phyloP scores from a whole-genome alignment of 2,113 vertebrate species.

The Atlantisia rogersi region DNA sequence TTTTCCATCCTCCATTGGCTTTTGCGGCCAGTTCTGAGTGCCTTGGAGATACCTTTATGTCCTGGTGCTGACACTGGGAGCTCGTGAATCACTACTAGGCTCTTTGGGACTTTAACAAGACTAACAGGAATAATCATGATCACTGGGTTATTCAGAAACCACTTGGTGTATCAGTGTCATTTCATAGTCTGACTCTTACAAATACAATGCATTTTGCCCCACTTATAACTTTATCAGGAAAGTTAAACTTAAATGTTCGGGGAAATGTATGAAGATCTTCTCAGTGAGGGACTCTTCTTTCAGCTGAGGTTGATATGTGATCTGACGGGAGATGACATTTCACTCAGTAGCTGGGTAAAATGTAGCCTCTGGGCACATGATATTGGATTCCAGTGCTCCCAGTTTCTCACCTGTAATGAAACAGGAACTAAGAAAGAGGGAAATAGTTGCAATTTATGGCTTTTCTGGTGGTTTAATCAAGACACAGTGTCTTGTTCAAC shows the following conservation, averaged over 20 bases:
- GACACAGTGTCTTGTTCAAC: not conserved
- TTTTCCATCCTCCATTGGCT: not conserved
- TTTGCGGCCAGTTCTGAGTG: not conserved
- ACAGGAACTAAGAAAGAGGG: not conserved
- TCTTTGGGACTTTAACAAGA: not conserved
- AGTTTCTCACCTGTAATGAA: conserved; percentile 4
- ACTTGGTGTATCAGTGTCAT: not conserved
- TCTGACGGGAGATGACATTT: not conserved
- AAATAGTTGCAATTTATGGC: not conserved
- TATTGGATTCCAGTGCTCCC: conserved; percentile 7
- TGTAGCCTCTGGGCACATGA: not conserved
- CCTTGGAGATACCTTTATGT: not conserved
- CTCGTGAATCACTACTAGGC: not conserved
- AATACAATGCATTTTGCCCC: not conserved
- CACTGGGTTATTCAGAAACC: not conserved
- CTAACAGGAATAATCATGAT: not conserved
- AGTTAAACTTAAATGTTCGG: not conserved
- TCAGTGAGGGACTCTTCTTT: not conserved
- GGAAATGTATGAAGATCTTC: not conserved
- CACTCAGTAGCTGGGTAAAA: not conserved
- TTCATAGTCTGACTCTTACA: not conserved
- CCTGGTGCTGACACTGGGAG: not conserved
- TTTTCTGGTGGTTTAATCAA: conserved; percentile 32
- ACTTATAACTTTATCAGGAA: not conserved
- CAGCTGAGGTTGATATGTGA: not conserved